Conservation (phyloP, 2,113 vertebrate species). For the Peromyscus leucopus region DNA sequence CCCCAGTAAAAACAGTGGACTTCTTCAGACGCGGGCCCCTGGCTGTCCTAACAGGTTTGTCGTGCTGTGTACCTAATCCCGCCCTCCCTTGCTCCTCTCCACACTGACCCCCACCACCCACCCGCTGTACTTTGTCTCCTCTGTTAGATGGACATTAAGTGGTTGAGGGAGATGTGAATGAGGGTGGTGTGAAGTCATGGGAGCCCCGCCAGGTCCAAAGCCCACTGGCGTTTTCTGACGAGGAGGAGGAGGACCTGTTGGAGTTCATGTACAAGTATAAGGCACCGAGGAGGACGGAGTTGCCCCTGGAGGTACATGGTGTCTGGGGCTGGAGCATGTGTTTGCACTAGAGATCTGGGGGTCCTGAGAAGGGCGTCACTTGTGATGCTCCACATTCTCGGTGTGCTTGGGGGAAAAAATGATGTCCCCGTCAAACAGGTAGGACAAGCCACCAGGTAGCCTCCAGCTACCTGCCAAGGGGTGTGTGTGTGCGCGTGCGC, state of each 20-base stretch:
- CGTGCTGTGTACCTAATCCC: slow-evolving; percentile 61
- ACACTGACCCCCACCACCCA: slow-evolving; percentile 61
- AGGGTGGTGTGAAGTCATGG: slow-evolving; percentile 85
- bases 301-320: slow-evolving; percentile 88
- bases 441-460: neutral
- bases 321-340: slow-evolving; percentile 3
- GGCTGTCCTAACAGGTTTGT: slow-evolving; percentile 60
- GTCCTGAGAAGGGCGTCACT: neutral
- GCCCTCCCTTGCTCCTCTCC: neutral
- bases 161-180: slow-evolving; percentile 87
- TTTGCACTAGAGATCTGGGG: slow-evolving; percentile 14
- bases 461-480: neutral
- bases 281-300: slow-evolving; percentile 84
- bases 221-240: slow-evolving; percentile 87
- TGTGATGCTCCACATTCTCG: neutral
- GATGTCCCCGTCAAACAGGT: neutral
- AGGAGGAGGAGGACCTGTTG: slow-evolving; percentile 86
- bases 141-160: slow-evolving; percentile 85
- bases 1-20: neutral
- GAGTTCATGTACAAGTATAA: slow-evolving; percentile 84
- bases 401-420: neutral
- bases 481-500: neutral
- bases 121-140: slow-evolving; percentile 81
- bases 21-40: neutral
- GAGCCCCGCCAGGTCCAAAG: slow-evolving; percentile 84